Conservation (phyloP, 2,888 invertebrate species). For the Philonicus albiceps region DNA sequence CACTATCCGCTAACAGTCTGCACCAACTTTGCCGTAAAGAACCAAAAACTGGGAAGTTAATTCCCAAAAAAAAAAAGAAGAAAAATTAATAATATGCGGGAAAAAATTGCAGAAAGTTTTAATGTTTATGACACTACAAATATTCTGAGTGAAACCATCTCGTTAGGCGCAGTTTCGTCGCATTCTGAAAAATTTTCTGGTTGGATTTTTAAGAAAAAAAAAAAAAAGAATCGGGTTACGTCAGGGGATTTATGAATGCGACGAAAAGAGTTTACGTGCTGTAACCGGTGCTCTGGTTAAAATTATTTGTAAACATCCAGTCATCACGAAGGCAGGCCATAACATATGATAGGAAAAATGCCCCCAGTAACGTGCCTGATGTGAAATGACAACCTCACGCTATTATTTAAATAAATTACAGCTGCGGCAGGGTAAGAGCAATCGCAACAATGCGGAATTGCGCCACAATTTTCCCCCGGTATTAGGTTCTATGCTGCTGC, state of each 20-base stretch:
- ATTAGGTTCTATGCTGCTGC: not conserved
- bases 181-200: not conserved
- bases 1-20: not conserved
- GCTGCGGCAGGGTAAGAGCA: not conserved
- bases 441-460: not conserved
- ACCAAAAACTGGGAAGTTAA: not conserved
- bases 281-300: not conserved
- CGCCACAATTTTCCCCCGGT: not conserved
- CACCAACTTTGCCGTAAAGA: not conserved
- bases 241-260: not conserved
- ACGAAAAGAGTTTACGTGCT: not conserved
- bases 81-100: not conserved
- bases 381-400: not conserved
- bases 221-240: not conserved
- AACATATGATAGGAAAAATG: not conserved
- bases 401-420: not conserved
- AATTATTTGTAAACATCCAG: not conserved
- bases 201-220: not conserved
- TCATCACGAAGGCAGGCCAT: not conserved
- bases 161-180: not conserved
- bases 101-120: not conserved
- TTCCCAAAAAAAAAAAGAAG: not conserved
- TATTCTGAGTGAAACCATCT: not conserved
- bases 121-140: not conserved
- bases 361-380: not conserved